phyloP scores from a whole-genome alignment of 2,797 vertebrate species.

The Macroramphosus scolopax region DNA sequence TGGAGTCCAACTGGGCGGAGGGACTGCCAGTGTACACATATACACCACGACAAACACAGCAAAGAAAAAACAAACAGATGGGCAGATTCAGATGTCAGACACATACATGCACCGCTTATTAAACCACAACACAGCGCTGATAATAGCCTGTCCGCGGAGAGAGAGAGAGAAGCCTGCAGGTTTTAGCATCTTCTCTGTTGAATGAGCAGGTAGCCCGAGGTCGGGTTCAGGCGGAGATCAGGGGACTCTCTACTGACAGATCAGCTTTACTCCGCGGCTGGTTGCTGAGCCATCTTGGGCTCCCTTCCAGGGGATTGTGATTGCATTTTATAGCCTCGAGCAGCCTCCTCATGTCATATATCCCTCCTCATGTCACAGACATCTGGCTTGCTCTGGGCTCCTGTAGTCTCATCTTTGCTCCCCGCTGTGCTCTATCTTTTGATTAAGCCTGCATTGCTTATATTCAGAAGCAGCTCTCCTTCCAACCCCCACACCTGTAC shows the following conservation, averaged over 20 bases:
- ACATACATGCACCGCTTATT: conserved; percentile 2
- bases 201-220: conserved; percentile 45
- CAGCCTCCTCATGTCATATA: conserved; percentile 45
- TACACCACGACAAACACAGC: conserved; percentile 34
- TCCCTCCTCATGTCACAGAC: conserved; percentile 50
- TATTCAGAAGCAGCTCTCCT: conserved; percentile 34
- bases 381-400: conserved; percentile 64
- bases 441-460: conserved; percentile 55
- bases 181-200: conserved; percentile 20
- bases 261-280: conserved; percentile 34
- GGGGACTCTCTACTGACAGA: conserved; percentile 37
- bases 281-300: conserved; percentile 48
- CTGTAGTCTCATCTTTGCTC: conserved; percentile 38
- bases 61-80: conserved; percentile 43
- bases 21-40: conserved; percentile 41
- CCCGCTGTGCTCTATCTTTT: conserved; percentile 55
- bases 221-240: conserved; percentile 30
- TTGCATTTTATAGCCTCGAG: conserved; percentile 59
- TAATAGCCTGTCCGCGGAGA: conserved; percentile 17
- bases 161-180: conserved; percentile 16
- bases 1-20: conserved; percentile 41
- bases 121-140: conserved; percentile 1
- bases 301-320: conserved; percentile 50
- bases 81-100: conserved; percentile 43
- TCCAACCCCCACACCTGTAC: conserved; percentile 18